Conservation (phyloP, 2,888 invertebrate species). For the Rhyacophila evoluta region DNA sequence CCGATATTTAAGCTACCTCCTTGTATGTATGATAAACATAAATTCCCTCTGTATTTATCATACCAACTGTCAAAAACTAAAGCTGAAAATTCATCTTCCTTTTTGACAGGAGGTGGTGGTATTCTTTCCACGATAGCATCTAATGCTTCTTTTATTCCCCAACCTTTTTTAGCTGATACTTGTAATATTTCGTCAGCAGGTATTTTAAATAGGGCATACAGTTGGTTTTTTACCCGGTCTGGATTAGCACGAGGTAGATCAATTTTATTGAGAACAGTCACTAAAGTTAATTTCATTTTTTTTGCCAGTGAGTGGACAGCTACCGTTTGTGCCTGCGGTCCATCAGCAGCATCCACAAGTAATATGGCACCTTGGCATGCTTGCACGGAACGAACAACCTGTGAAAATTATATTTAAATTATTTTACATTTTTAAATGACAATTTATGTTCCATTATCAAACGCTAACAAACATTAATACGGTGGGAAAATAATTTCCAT, state of each 20-base stretch:
- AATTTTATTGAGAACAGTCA: constrained; percentile 97
- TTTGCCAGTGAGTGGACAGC: constrained; percentile 95
- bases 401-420: too few species aligned
- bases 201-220: constrained; percentile 86
- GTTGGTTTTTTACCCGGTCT: constrained; percentile 81
- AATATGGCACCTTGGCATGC: constrained; percentile 96
- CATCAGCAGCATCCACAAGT: constrained; percentile 96
- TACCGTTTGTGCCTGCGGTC: constrained; percentile 97
- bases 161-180: constrained; percentile 94
- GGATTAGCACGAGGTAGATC: constrained; percentile 93
- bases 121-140: constrained; percentile 82
- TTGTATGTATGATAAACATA: constrained; percentile 81
- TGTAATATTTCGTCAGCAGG: constrained; percentile 78
- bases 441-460: too few species aligned
- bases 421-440: too few species aligned
- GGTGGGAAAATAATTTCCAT: too few species aligned
- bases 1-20: constrained; percentile 82
- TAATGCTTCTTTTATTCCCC: constrained; percentile 82
- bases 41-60: constrained; percentile 86
- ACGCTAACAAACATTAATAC: too few species aligned
- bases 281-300: constrained; percentile 81
- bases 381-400: constrained; percentile 87
- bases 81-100: constrained; percentile 77
- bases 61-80: constrained; percentile 95
- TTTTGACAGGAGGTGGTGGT: constrained; percentile 77